phyloP scores from a whole-genome alignment of 2,113 vertebrate species.

The Clarias gariepinus region DNA sequence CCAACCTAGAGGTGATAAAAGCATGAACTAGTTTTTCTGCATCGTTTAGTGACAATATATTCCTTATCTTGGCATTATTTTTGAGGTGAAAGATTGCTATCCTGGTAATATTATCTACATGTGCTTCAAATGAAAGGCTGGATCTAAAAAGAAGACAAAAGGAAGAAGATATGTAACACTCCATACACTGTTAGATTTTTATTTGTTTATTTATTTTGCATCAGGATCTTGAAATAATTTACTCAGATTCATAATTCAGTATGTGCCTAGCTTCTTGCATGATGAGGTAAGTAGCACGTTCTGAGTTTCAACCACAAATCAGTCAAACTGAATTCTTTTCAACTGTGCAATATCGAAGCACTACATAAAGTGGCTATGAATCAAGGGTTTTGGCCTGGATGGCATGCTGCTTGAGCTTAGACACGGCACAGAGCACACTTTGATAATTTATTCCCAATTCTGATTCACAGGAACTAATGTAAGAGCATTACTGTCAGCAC shows the following conservation, averaged over 20 bases:
- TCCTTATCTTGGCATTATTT: too few relatives aligned
- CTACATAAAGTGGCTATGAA: conserved; percentile 46
- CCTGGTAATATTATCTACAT: too few relatives aligned
- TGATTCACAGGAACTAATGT: conserved; percentile 18
- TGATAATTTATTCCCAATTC: conserved; percentile 13
- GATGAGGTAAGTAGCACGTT: neutral
- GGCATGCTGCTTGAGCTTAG: neutral
- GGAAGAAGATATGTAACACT: too few relatives aligned
- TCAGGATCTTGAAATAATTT: neutral
- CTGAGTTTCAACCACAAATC: conserved; percentile 37
- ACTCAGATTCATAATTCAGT: neutral
- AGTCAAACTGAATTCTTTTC: conserved; percentile 62
- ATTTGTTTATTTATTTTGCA: neutral
- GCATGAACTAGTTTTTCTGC: too few relatives aligned
- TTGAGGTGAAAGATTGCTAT: too few relatives aligned
- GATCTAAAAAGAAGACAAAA: too few relatives aligned
- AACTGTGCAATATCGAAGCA: conserved; percentile 55
- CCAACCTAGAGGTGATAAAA: too few relatives aligned
- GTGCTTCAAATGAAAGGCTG: too few relatives aligned
- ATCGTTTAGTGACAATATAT: too few relatives aligned
- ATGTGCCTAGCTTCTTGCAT: neutral
- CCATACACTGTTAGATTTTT: too few relatives aligned
- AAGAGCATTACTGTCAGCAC: conserved; percentile 31
- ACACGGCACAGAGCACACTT: neutral
- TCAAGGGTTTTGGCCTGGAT: conserved; percentile 54